phyloP scores from a whole-genome alignment of 2,888 invertebrate species.

The Amphipoea lucens region DNA sequence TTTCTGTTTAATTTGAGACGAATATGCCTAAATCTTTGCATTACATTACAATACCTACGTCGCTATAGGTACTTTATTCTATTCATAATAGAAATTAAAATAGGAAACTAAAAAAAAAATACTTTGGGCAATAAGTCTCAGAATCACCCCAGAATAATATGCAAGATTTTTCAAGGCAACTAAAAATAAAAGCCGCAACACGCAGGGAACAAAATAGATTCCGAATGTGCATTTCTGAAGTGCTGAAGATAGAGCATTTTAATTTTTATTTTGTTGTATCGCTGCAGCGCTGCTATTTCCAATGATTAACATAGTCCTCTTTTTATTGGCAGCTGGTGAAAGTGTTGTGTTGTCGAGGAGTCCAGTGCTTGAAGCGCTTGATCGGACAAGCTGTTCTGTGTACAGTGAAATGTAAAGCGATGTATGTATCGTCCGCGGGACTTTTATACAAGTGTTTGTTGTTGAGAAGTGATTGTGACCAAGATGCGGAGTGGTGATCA shows the following conservation, averaged over 20 bases:
- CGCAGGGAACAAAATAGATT: constrained; percentile 44
- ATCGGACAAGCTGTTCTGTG: constrained; percentile 67
- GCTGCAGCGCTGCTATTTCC: constrained; percentile 65
- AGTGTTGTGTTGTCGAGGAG: constrained; percentile 80
- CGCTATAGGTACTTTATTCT: not conserved
- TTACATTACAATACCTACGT: not conserved
- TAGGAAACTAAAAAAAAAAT: not conserved
- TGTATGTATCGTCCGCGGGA: constrained; percentile 59
- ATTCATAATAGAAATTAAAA: not conserved
- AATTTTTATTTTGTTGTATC: constrained; percentile 63
- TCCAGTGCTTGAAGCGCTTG: constrained; percentile 65
- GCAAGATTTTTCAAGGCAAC: constrained; percentile 2
- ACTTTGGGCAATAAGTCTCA: not conserved
- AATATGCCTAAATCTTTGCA: not conserved
- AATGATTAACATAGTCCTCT: constrained; percentile 73
- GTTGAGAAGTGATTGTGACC: constrained; percentile 72
- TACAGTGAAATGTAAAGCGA: constrained; percentile 78
- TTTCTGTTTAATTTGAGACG: not conserved
- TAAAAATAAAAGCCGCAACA: constrained; percentile 50
- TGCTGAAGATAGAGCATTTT: constrained; percentile 38
- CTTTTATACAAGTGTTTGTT: constrained; percentile 71
- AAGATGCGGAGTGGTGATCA: constrained; percentile 81
- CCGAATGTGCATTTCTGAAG: constrained; percentile 41
- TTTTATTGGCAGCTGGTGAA: constrained; percentile 86
- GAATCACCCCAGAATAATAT: not conserved